A percentile compares a stretch with the other conserved stretches of the same genome.
Conservation (phyloP, 2,888 invertebrate species). For the Lagria hirta region DNA sequence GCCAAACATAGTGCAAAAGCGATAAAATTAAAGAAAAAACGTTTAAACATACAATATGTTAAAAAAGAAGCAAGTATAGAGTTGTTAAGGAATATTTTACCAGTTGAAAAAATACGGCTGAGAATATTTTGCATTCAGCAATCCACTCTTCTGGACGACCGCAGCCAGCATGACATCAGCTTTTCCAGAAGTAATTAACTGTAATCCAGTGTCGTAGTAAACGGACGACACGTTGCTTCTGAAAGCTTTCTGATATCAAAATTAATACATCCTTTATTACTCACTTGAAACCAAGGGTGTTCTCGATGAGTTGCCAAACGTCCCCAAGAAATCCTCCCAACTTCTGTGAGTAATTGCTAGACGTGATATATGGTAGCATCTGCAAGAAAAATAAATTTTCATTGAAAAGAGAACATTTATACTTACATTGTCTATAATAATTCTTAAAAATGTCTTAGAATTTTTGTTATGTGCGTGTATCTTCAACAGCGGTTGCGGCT, state of each 20-base stretch:
- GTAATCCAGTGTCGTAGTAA: constrained; percentile 40
- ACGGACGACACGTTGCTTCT: constrained; percentile 38
- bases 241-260: constrained; percentile 20
- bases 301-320: constrained; percentile 50
- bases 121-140: constrained; percentile 40
- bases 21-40: no score
- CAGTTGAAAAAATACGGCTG: constrained; percentile 50
- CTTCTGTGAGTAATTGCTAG: constrained; percentile 36
- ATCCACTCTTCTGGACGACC: constrained; percentile 38
- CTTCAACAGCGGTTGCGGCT: no score
- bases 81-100: no score
- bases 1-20: no score
- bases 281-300: constrained; percentile 50
- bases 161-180: constrained; percentile 47
- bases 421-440: constrained; percentile 45
- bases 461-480: no score
- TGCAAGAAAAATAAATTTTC: constrained; percentile 32
- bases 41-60: no score
- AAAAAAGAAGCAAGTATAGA: no score
- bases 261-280: constrained; percentile 16
- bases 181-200: constrained; percentile 36
- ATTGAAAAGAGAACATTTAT: no score
- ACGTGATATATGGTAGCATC: constrained; percentile 50
- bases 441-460: constrained; percentile 43
- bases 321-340: constrained; percentile 53